Evolutionary conservation across 2,888 invertebrate genomes (phyloP), one percentile per base, ranked within the genome.

Genomic region (Adelphocoris suturalis): DNA sequence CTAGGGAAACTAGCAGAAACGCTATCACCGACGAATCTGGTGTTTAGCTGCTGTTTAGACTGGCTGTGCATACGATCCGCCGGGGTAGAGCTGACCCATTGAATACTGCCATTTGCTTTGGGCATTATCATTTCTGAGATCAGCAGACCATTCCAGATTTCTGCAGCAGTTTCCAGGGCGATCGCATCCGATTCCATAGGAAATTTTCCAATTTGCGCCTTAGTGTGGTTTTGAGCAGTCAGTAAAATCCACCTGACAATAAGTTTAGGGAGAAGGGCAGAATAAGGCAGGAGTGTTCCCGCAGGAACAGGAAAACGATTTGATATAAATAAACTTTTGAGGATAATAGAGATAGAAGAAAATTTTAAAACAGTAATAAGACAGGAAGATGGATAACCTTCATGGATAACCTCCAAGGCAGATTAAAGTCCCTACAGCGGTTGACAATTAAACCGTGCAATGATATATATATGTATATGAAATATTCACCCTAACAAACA

Each of bases 351-450:
- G 27, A 13, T 68, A 68, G 23, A 4, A 68, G 23, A 23, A 23
- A 23, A 23, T 1, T 52, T 52, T 3, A 14, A 68, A 27, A 23
- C 9, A n/a, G 57, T 14, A 14, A 37, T 37, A 37, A 2, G 16
- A n/a, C n/a, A 23, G 68, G 23, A 3, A 68, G 23, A 3, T 23
- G 68, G 23, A 68, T 11, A 19, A 61, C 61, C 61, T 61, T 19
- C n/a, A 61, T n/a, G n/a, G 68, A 27, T 0, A 12, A 68, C 68
- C 68, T 68, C 12, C 19, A 23, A n/a, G 27, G 23, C 68, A 23
- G 68, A 68, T 68, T 68, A 7, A 68, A 68, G 68, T 68, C 19
- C 68, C 68, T 68, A 23, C 0, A 68, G 68, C 68, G 68, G 68
- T 27, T 12, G 23, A 23, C 19, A 68, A 68, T 13, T 68, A 68